A percentile compares a stretch with the other conserved stretches of the same genome.
Conservation (phyloP, 2,113 vertebrate species). For the Pao palembangensis region DNA sequence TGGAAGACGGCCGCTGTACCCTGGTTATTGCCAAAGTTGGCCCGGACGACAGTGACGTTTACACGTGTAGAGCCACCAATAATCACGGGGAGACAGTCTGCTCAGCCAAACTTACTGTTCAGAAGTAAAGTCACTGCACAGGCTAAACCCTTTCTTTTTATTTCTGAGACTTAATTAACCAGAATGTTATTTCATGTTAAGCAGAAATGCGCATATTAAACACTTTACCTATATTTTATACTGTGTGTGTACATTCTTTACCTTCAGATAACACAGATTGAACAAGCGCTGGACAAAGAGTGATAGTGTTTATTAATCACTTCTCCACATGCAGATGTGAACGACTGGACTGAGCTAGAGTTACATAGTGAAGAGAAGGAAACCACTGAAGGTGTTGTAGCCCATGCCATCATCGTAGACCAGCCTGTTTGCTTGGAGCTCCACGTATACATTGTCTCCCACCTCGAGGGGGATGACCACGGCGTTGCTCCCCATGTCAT, state of each 20-base stretch:
- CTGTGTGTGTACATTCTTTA: too few species aligned
- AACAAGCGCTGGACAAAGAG: too few species aligned
- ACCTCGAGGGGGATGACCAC: slow-evolving; percentile 49
- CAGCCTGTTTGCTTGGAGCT: slow-evolving; percentile 13
- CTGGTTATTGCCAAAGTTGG: slow-evolving; percentile 59
- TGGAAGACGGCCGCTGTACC: slow-evolving; percentile 75
- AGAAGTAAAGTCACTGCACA: slow-evolving; percentile 8
- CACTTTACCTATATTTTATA: too few species aligned
- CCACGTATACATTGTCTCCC: slow-evolving; percentile 51
- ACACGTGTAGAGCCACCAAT: slow-evolving; percentile 73
- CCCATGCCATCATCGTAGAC: slow-evolving; percentile 29
- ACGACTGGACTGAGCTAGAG: background rate
- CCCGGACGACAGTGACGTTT: slow-evolving; percentile 55
- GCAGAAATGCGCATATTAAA: too few species aligned
- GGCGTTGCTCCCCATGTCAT: slow-evolving; percentile 54
- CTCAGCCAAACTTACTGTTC: slow-evolving; percentile 53
- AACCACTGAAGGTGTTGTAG: slow-evolving; percentile 59
- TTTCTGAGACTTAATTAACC: background rate
- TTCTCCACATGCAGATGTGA: background rate
- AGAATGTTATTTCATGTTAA: background rate
- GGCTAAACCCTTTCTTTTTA: slow-evolving; percentile 5
- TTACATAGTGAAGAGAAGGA: slow-evolving; percentile 52
- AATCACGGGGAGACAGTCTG: slow-evolving; percentile 61
- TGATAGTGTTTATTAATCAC: too few species aligned
- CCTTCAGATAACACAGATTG: too few species aligned